Base-by-base conservation (phyloP, 2,888 invertebrate species). In the Meiosimyza decipiens region DNA sequence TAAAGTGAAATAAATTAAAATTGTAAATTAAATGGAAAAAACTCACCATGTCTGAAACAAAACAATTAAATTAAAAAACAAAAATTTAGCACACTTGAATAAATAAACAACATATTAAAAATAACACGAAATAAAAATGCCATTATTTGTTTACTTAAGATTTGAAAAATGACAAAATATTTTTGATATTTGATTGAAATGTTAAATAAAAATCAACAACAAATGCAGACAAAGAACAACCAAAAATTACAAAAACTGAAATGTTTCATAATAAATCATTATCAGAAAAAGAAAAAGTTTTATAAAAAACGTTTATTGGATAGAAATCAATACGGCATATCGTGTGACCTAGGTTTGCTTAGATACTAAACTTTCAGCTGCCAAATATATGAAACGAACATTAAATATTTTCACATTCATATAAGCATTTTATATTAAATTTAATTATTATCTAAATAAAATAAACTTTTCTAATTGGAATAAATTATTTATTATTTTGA, bases 161-260 rank as follows among this genome's bases (percentile, higher is more conserved):
- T 55, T 55, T 16, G 16, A 55, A 18, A 18, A 55, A 18, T 55
- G 55, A 55, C 55, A 55, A 55, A 55, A 55, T n/a, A 55, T 22
- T 55, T 55, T 22, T 40, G 40, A 40, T 2, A 7, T 40, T 7
- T 55, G 55, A 55, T 55, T 55, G 55, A 55, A 55, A 55, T 55
- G 55, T 55, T 16, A 22, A 55, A 55, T 40, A 16, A 16, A 55
- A 18, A 54, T n/a, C 54, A 54, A 54, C 9, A 54, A 18, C 54
- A 55, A 3, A n/a, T 16, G 3, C 2, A 55, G 3, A 16, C 55
- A 18, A 54, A 15, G 18, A 54, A 18, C 16, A 2, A 18, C 11
- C 18, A 22, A 55, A 18, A 55, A 16, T 3, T 16, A 7, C 16
- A n/a, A 55, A 54, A 55, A 15, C n/a, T 22, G 16, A 16, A n/a